Evolutionary conservation across 53 echinoderm and acorn worm genomes (phyloP), one percentile per base, ranked within the genome.

Genomic region (Paelopatides confundens): DNA sequence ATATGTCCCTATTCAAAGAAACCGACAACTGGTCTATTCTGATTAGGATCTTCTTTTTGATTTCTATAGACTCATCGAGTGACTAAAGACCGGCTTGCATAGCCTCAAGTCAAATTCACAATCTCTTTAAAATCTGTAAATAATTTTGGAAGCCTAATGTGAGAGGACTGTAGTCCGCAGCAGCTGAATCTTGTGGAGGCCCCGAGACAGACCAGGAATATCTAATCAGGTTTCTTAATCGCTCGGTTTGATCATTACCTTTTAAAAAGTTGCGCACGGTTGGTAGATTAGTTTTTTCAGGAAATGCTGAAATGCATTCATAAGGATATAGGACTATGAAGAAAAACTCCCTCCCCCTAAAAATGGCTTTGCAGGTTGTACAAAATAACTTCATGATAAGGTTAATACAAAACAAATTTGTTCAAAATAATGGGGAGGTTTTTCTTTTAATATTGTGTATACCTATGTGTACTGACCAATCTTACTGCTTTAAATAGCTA

Each of bases 41-140:
- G 58, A 58, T 58, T 58, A 18, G 58, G 18, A 58, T 58, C 58
- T 58, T 58, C 58, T 58, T 17, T 23, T 23, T 17, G 58, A 21
- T 58, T 58, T 17, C 18, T 6, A 58, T 18, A 58, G 58, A 58
- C 21, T 58, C 18, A 58, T 58, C n/a, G 58, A 58, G 58, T 58
- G n/a, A 58, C 21, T 58, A n/a, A 58, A 58, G 58, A 58, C 58
- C 24, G 58, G 58, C 58, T 58, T 58, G 58, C 58, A 58, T 46
- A 13, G 40, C 74, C 74, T 74, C 74, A 8, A 74, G 74, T 46
- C 74, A 74, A 46, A 74, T 74, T 74, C 26, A 40, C 74, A 38
- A 74, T 74, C 74, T 74, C 74, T 24, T 40, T 39, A 39, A 74
- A 46, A 74, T 74, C 74, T 74, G 36, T 39, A 74, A 74, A 74